Percentiles rank a stretch among this genome's conserved stretches.
These are phyloP conservation scores for Bovichtus variegatus DNA, from an alignment of 2,797 vertebrate genomes.

Conservation along the genomic window DNA sequence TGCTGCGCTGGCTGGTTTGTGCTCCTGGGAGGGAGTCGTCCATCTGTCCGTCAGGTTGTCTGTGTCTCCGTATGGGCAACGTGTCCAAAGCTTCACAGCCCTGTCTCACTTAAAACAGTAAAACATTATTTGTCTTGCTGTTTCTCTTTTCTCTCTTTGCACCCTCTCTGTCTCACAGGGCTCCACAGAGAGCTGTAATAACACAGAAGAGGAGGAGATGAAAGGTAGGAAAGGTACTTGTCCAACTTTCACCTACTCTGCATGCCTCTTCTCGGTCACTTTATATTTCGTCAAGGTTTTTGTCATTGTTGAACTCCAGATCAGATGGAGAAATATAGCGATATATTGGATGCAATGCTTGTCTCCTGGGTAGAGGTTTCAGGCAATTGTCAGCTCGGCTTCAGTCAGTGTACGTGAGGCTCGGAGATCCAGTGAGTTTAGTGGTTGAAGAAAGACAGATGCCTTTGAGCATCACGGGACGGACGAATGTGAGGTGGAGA, in stretches of 20 bases:
- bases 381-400: conserved; percentile 8
- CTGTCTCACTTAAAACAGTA: conserved; percentile 4
- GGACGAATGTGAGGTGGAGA: not conserved
- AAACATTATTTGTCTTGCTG: conserved; percentile 7
- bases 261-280: conserved; percentile 68
- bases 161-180: conserved; percentile 85
- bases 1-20: conserved; percentile 83
- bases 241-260: conserved; percentile 81
- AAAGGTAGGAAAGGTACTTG: conserved; percentile 96
- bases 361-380: conserved; percentile 6
- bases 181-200: conserved; percentile 98
- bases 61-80: conserved; percentile 29
- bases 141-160: conserved; percentile 27
- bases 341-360: conserved; percentile 16
- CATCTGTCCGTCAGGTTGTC: conserved; percentile 58
- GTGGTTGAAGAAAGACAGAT: not conserved
- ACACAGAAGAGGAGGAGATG: conserved; percentile 98
- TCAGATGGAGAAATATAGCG: not conserved
- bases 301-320: conserved; percentile 5
- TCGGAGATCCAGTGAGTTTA: not conserved
- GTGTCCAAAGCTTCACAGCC: conserved; percentile 31
- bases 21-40: conserved; percentile 75
- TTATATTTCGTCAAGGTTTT: not conserved
- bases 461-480: conserved; percentile 10
- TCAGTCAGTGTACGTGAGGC: conserved; percentile 3